Evolutionary conservation across 2,888 invertebrate genomes (phyloP).

Genomic region (Zaprionus lineosus): DNA sequence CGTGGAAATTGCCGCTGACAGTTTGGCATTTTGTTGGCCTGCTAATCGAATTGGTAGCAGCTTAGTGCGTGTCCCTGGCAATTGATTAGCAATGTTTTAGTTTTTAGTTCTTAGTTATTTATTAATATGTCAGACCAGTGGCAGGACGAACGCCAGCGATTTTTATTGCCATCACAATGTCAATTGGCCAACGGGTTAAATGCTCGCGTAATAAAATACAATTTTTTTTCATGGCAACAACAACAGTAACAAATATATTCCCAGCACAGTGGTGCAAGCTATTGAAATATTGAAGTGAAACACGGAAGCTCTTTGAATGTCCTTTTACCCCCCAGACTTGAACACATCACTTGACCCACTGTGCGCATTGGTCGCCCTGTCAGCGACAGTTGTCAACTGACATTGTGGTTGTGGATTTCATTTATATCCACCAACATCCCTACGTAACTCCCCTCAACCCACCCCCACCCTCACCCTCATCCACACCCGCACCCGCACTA

Average conservation of each 20-base stretch:
- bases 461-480: neutral
- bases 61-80: conserved; percentile 50
- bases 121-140: too few relatives aligned
- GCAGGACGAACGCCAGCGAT: too few relatives aligned
- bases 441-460: neutral
- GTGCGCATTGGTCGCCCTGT: conserved; percentile 42
- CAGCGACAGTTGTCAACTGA: conserved; percentile 52
- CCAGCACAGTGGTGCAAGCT: neutral
- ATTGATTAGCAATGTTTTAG: conserved; percentile 50
- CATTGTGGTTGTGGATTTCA: conserved; percentile 37
- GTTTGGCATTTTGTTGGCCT: conserved; percentile 41
- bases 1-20: conserved; percentile 60
- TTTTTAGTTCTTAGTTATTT: conserved; percentile 8
- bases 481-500: too few relatives aligned
- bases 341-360: conserved; percentile 41
- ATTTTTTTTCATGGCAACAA: conserved; percentile 17
- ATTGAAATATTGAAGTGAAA: neutral
- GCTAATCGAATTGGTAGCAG: conserved; percentile 68
- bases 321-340: neutral
- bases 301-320: too few relatives aligned
- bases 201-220: conserved; percentile 28
- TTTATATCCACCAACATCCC: too few relatives aligned
- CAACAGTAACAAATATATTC: conserved; percentile 2
- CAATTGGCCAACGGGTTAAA: conserved; percentile 11
- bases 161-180: conserved; percentile 12